Conservation (phyloP, 2,113 vertebrate genomes). For the Pseudorasbora parva region DNA sequence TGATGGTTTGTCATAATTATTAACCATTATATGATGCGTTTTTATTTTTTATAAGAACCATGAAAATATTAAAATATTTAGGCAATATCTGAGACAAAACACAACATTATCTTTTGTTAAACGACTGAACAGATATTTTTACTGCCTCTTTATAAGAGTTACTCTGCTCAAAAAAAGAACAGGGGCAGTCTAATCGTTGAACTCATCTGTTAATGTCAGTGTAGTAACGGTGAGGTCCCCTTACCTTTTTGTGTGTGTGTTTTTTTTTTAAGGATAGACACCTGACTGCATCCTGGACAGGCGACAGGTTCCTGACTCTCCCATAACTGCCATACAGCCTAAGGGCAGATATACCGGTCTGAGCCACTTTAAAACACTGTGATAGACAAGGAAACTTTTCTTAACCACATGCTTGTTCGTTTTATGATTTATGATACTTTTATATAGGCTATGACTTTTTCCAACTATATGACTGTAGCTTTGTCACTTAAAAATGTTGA, state of each 20-base stretch:
- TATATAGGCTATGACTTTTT: no score
- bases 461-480: not conserved
- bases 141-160: not conserved
- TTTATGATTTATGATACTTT: not conserved
- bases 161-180: not conserved
- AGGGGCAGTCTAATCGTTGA: not conserved
- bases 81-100: not conserved
- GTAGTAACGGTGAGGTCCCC: slow-evolving; percentile 4
- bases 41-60: not conserved
- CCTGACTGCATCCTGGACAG: slow-evolving; percentile 61
- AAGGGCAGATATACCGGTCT: slow-evolving; percentile 30
- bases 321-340: slow-evolving; percentile 45
- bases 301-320: slow-evolving; percentile 56
- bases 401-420: not conserved
- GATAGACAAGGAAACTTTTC: not conserved
- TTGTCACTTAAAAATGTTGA: not conserved
- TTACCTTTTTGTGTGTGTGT: not conserved
- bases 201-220: not conserved
- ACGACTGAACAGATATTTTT: not conserved
- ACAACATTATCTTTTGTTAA: not conserved
- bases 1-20: not conserved
- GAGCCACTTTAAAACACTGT: not conserved
- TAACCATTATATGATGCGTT: not conserved
- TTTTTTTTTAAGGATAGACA: slow-evolving; percentile 12
- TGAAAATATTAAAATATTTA: not conserved